These are phyloP conservation scores for Microctonus hyperodae DNA, from an alignment of 2,888 invertebrate species.

Conservation along the genomic window DNA sequence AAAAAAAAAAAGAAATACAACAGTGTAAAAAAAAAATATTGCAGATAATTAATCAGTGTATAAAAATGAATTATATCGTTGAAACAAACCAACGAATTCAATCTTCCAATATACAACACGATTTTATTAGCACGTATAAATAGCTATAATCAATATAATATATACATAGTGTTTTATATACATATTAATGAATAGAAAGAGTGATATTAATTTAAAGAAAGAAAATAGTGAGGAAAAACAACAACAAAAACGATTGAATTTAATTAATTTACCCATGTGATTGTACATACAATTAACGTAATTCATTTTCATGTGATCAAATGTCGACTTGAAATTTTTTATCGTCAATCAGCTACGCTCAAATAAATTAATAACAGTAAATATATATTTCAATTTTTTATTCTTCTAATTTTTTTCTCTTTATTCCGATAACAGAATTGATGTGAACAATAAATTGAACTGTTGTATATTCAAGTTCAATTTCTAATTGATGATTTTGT, in stretches of 20 bases:
- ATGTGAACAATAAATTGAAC: not conserved
- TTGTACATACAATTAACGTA: no score
- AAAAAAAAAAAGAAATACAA: no score
- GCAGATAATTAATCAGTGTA: no score
- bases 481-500: not conserved
- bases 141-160: not conserved
- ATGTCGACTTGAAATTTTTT: not conserved
- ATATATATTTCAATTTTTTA: no score
- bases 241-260: no score
- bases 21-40: no score
- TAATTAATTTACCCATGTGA: no score
- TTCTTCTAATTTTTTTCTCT: no score
- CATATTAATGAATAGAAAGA: not conserved
- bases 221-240: not conserved
- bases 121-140: constrained; percentile 10
- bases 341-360: not conserved
- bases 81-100: constrained; percentile 50
- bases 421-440: not conserved
- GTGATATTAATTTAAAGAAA: not conserved
- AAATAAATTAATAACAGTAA: not conserved
- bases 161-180: not conserved
- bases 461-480: no score
- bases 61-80: no score
- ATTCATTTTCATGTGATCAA: not conserved
- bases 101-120: constrained; percentile 39